Base-by-base conservation (phyloP, 1,140 invertebrate genomes). In the Scaptomyza graminum region DNA sequence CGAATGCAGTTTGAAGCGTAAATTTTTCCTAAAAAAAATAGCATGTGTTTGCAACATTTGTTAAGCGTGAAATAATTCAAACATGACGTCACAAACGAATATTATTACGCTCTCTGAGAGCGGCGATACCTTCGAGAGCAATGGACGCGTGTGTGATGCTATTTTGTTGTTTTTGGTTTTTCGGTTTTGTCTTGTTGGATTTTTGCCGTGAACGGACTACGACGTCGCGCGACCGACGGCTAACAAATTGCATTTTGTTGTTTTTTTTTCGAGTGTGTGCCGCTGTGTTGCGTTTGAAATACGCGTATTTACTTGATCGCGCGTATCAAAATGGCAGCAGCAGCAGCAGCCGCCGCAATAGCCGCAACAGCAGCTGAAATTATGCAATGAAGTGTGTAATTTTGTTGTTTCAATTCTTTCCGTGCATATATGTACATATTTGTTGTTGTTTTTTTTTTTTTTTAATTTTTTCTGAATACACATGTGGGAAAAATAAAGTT, bases 351-450 rank as follows among this genome's bases (percentile, higher is more conserved):
- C 69, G 63, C 67, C 57, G 57, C 47, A 70, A 34, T 63, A 71
- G 64, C 69, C 46, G 47, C 51, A 22, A 22, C 18, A 61, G 73
- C 69, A 76, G 74, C 74, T 68, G 74, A 76, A 74, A 76, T 76
- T 76, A 76, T 76, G 74, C 74, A 76, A 76, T 76, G 71, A 76
- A 76, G 71, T 74, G 70, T 76, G 74, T 76, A 74, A 76, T 76
- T 73, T 68, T 61, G 15, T 67, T 61, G 37, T 57, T 66, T 66
- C 39, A 54, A 44, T 57, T 57, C 37, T 41, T 18, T 55, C 34
- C n/a, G n/a, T n/a, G n/a, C n/a, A 34, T 9, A 8, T n/a, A 55
- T 15, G 12, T 47, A 37, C 69, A 41, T 39, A 44, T 18, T 28
- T 47, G 7, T 6, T 6, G 6, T 6, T 34, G 1, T 57, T 61